These are phyloP conservation scores for Lottia scabra DNA, from an alignment of 2,888 invertebrate species.

Conservation along the genomic window DNA sequence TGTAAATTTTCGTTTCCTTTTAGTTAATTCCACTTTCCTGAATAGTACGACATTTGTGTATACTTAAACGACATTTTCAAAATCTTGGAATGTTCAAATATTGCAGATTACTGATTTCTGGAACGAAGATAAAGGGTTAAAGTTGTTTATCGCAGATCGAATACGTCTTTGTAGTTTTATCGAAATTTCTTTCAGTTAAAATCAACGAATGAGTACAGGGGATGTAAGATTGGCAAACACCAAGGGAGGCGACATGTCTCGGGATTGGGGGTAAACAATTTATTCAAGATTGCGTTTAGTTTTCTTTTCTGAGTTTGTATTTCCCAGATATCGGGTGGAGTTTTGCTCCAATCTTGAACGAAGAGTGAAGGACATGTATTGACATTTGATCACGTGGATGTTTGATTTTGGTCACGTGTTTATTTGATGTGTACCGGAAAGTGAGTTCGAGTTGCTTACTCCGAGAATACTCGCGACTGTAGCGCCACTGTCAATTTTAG, in stretches of 20 bases:
- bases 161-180: too few relatives aligned
- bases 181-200: too few relatives aligned
- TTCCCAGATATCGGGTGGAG: constrained; percentile 2
- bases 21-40: too few relatives aligned
- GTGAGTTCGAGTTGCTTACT: background rate
- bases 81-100: background rate
- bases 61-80: background rate
- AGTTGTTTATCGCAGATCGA: too few relatives aligned
- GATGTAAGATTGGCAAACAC: too few relatives aligned
- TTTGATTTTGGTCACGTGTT: constrained; percentile 1
- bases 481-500: background rate
- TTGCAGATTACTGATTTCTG: background rate
- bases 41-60: background rate
- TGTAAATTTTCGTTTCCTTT: too few relatives aligned
- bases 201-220: too few relatives aligned
- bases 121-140: background rate
- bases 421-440: background rate
- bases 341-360: background rate
- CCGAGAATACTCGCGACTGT: background rate
- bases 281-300: background rate
- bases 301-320: background rate
- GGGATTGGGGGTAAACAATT: background rate
- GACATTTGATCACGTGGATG: background rate
- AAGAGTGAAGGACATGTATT: constrained; percentile 3
- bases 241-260: background rate